Evolutionary conservation across 2,113 vertebrate species (phyloP), one percentile per base, ranked within the genome.

Genomic region (Greenwoodochromis staneri): DNA sequence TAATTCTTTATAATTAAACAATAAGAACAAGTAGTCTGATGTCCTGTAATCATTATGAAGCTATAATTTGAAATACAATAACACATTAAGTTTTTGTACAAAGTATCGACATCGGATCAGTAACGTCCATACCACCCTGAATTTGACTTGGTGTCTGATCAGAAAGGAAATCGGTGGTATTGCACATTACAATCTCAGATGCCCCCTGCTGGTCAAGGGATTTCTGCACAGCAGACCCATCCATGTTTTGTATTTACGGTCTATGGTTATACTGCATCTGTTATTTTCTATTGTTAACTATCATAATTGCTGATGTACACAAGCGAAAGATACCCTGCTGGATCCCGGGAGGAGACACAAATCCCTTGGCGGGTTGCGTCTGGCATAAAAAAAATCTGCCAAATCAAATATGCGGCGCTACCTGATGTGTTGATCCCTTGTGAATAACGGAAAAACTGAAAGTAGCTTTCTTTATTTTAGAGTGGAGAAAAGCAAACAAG

Each of bases 81-180:
- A 66, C 17, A 66, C 31, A 5, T 12, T 63, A n/a, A 3, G 31
- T 63, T 63, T 63, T 36, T 63, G 59, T 36, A 63, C 31, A 63
- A 1, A 63, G 59, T 12, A 63, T 0, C 0, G 2, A 34, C 29
- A 61, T 61, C 1, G 0, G 59, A 7, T 63, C 31, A 11, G 31
- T n/a, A n/a, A n/a, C 17, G 2, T 63, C 16, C 9, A 34, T 19
- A 61, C 2, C 57, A 1, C 59, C 59, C 59, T 36, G 31, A 12
- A 36, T 36, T 63, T n/a, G 31, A 63, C 59, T 36, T 63, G 1
- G 31, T 63, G 31, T 63, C 31, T 36, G 4, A 36, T 36, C 59
- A 4, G 31, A 63, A 63, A 63, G 59, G 59, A 63, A 63, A n/a
- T 63, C 31, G 0, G 31, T 36, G 31, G 0, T 63, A 63, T n/a